Evolutionary conservation across 2,888 invertebrate genomes (phyloP).

Genomic region (Scrobipalpa costella): DNA sequence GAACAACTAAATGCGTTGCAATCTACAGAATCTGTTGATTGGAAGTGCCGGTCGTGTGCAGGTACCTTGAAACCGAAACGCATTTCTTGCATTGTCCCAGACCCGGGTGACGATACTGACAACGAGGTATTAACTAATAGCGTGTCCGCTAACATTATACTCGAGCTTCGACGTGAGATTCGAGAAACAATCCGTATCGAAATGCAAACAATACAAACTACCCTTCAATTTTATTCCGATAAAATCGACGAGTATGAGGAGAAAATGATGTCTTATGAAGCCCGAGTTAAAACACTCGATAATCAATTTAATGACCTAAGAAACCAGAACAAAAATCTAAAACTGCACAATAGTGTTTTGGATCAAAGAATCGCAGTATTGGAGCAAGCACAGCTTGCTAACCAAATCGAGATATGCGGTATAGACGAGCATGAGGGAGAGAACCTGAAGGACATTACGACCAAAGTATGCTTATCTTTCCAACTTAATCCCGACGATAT

Average conservation of each 20-base stretch:
- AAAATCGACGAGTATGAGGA: too few relatives aligned
- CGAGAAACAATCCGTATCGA: too few relatives aligned
- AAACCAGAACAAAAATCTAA: background rate
- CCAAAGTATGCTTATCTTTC: background rate
- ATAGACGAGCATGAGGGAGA: background rate
- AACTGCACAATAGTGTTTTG: too few relatives aligned
- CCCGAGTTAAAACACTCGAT: background rate
- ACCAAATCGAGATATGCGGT: slow-evolving; percentile 6
- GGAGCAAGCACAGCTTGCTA: too few relatives aligned
- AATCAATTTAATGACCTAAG: background rate
- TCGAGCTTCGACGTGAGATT: too few relatives aligned
- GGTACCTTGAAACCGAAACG: slow-evolving; percentile 1
- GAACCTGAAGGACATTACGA: background rate
- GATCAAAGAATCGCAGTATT: too few relatives aligned
- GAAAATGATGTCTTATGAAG: background rate
- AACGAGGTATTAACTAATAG: too few relatives aligned
- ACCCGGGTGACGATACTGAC: too few relatives aligned
- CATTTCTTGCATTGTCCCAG: slow-evolving; percentile 5
- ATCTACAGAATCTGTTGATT: background rate
- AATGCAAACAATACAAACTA: too few relatives aligned
- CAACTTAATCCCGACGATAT: too few relatives aligned
- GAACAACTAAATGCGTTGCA: slow-evolving; percentile 1
- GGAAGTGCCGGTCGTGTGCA: background rate
- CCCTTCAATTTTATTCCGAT: too few relatives aligned
- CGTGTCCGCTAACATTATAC: too few relatives aligned